A percentile compares a stretch with the other conserved stretches of the same genome.
Conservation (phyloP, 2,888 invertebrate genomes). For the Drosophila kokeensis region DNA sequence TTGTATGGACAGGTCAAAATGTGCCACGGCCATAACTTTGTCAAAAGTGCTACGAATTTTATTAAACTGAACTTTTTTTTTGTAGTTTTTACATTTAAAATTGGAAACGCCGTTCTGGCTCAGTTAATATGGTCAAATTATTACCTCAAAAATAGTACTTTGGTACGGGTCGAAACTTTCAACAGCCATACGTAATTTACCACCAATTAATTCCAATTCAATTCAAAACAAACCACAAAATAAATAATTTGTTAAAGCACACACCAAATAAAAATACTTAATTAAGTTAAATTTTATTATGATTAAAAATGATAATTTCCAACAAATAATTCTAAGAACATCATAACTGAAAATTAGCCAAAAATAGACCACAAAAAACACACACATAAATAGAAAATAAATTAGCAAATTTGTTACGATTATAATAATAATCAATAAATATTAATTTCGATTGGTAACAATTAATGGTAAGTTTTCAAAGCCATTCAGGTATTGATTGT, state of each 20-base stretch:
- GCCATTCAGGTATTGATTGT: constrained; percentile 13
- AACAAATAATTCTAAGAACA: not conserved
- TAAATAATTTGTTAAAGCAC: not conserved
- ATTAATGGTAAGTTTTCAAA: constrained; percentile 18
- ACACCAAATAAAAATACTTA: not conserved
- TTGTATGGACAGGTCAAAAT: not conserved
- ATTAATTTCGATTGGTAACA: constrained; percentile 15
- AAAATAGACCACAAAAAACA: constrained; percentile 7
- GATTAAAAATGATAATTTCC: not conserved
- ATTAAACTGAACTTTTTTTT: not conserved
- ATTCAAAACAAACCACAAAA: not conserved
- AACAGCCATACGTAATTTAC: not conserved
- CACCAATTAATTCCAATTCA: too few species aligned
- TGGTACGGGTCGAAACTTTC: not conserved
- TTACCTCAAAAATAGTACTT: not conserved
- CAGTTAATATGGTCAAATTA: not conserved
- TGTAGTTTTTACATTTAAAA: not conserved
- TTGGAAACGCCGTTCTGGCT: not conserved
- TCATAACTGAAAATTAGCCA: not conserved
- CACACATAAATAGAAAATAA: not conserved
- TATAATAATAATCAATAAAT: not conserved
- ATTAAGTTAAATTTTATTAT: not conserved
- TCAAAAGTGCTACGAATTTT: not conserved
- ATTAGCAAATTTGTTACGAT: not conserved
- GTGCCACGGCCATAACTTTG: not conserved